phyloP scores from a whole-genome alignment of 2,797 vertebrate genomes.

The Xerus rutilus region DNA sequence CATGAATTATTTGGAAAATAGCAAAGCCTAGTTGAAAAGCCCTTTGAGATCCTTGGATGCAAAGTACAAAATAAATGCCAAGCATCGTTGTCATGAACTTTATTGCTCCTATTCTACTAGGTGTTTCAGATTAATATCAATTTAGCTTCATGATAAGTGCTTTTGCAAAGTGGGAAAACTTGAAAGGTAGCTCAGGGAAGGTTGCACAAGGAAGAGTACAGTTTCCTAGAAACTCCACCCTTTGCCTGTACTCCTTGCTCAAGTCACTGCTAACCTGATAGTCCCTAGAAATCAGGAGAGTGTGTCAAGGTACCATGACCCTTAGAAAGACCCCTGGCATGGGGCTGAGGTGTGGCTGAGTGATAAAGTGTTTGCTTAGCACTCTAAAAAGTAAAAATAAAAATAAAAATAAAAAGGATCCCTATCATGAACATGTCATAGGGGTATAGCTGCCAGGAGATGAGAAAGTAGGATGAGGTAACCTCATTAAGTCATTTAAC shows the following conservation, averaged over 20 bases:
- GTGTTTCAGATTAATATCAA: conserved; percentile 77
- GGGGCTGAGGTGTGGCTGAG: neutral
- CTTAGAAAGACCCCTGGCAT: neutral
- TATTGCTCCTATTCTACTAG: conserved; percentile 79
- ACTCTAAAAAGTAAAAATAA: neutral
- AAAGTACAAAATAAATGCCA: conserved; percentile 54
- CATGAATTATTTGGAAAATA: neutral
- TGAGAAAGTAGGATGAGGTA: neutral
- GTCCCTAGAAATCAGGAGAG: conserved; percentile 30
- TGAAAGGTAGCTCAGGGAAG: conserved; percentile 60
- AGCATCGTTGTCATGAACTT: conserved; percentile 70
- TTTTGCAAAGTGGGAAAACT: conserved; percentile 62
- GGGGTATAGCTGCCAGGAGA: neutral
- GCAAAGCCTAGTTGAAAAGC: conserved; percentile 50
- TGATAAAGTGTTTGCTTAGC: neutral
- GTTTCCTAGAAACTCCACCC: conserved; percentile 70
- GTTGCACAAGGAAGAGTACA: neutral
- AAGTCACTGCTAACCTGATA: neutral
- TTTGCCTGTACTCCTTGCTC: neutral
- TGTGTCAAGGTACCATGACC: neutral
- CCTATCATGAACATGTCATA: neutral
- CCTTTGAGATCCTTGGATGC: conserved; percentile 63
- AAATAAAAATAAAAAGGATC: neutral
- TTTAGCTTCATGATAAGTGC: conserved; percentile 62
- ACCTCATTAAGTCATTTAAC: conserved; percentile 7